A percentile compares a stretch with the other conserved stretches of the same genome.
phyloP scores from a whole-genome alignment of 2,113 vertebrate species.

The Tonatia bakeri region DNA sequence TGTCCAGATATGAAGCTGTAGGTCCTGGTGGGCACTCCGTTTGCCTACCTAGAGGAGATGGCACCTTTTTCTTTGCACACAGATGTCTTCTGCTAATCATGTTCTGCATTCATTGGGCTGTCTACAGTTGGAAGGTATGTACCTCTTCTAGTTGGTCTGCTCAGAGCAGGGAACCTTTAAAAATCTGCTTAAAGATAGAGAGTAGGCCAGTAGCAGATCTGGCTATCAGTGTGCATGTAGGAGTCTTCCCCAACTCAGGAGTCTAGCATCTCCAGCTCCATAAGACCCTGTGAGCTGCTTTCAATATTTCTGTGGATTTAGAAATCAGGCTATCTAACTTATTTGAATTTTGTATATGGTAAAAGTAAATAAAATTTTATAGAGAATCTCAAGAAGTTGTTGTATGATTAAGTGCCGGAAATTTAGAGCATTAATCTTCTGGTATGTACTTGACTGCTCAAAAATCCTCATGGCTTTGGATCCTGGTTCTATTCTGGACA shows the following conservation, averaged over 20 bases:
- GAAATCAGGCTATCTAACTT: background rate
- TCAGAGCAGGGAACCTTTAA: background rate
- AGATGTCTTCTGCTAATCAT: background rate
- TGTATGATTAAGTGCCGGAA: background rate
- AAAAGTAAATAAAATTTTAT: background rate
- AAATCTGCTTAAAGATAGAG: background rate
- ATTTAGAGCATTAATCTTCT: background rate
- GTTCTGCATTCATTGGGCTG: background rate
- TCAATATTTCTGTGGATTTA: background rate
- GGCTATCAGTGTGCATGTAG: background rate
- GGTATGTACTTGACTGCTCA: background rate
- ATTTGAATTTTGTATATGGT: background rate
- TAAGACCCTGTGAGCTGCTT: background rate
- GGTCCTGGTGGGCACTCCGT: background rate
- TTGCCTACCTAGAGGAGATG: background rate
- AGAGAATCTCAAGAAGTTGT: background rate
- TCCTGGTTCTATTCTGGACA: constrained; percentile 1
- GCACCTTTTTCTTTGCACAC: background rate
- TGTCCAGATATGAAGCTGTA: too few relatives aligned
- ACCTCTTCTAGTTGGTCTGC: background rate
- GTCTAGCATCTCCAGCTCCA: background rate
- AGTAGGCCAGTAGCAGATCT: background rate
- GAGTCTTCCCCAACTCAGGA: background rate
- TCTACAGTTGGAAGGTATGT: background rate
- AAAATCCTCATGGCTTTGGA: background rate